phyloP scores from a whole-genome alignment of 2,797 vertebrate genomes.

The Danio albolineatus region DNA sequence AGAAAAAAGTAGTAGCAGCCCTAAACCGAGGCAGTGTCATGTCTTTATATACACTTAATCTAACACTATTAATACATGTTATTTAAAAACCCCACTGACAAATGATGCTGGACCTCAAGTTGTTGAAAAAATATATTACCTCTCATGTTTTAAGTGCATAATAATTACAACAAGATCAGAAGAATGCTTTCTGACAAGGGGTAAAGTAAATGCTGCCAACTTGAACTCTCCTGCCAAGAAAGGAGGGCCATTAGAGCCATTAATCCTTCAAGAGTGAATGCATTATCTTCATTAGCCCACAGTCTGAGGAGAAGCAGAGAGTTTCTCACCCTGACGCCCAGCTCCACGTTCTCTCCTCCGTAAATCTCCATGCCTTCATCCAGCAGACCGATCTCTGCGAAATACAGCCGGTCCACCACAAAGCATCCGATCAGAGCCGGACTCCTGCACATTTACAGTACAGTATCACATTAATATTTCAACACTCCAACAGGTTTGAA shows the following conservation, averaged over 20 bases:
- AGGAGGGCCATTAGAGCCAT: slow-evolving; percentile 65
- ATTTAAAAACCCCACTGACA: neutral
- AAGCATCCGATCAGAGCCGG: slow-evolving; percentile 98
- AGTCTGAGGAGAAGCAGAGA: slow-evolving; percentile 47
- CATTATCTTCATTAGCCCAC: slow-evolving; percentile 68
- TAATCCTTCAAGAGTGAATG: slow-evolving; percentile 66
- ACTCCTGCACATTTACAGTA: slow-evolving; percentile 79
- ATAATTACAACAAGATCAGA: slow-evolving; percentile 29
- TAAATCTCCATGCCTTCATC: slow-evolving; percentile 99
- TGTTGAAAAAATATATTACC: neutral
- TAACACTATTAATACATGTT: neutral
- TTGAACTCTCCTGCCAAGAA: slow-evolving; percentile 56
- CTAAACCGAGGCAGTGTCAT: neutral
- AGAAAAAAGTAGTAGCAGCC: neutral
- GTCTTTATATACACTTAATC: neutral
- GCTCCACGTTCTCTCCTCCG: slow-evolving; percentile 96
- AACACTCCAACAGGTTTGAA: too few species aligned
- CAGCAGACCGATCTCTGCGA: slow-evolving; percentile 95
- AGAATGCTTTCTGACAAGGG: slow-evolving; percentile 13
- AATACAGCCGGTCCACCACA: slow-evolving; percentile 95
- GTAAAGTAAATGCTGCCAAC: slow-evolving; percentile 33
- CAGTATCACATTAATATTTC: neutral
- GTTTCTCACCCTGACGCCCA: slow-evolving; percentile 93
- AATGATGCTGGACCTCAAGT: neutral
- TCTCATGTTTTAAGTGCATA: slow-evolving; percentile 18